Percentiles rank a stretch among this genome's conserved stretches.
phyloP scores from a whole-genome alignment of 1,140 invertebrate genomes.

The Tetramorium simillimum region DNA sequence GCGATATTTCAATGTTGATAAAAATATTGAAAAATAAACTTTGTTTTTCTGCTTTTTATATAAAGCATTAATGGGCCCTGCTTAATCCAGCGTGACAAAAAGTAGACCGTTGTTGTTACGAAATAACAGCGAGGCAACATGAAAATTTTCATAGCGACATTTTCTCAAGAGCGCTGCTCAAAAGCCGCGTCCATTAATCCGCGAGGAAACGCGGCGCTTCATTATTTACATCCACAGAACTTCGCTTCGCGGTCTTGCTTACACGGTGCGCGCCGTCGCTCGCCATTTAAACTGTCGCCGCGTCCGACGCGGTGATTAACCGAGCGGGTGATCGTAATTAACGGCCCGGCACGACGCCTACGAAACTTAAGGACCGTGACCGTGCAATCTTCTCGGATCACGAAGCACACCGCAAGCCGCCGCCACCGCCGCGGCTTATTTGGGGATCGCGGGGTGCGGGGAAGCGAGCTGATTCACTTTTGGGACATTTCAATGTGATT shows the following conservation, averaged over 20 bases:
- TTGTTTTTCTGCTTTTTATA: background rate
- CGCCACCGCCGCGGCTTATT: slow-evolving; percentile 52
- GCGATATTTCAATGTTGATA: background rate
- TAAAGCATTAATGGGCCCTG: background rate
- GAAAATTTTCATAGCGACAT: slow-evolving; percentile 38
- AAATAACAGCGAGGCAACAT: slow-evolving; percentile 8
- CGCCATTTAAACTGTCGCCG: slow-evolving; percentile 57
- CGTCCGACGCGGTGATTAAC: slow-evolving; percentile 65
- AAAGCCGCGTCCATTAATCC: slow-evolving; percentile 53
- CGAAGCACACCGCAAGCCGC: slow-evolving; percentile 56
- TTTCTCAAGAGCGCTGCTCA: slow-evolving; percentile 43
- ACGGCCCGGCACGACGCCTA: slow-evolving; percentile 65
- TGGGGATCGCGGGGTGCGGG: background rate
- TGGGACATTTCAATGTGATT: background rate
- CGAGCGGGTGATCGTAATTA: slow-evolving; percentile 74
- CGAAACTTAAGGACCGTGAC: slow-evolving; percentile 81
- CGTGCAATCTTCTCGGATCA: slow-evolving; percentile 69
- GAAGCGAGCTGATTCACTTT: slow-evolving; percentile 26
- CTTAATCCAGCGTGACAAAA: slow-evolving; percentile 17
- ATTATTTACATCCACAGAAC: slow-evolving; percentile 61
- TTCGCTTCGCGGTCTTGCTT: slow-evolving; percentile 59
- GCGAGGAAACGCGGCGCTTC: slow-evolving; percentile 50
- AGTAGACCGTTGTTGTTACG: slow-evolving; percentile 14
- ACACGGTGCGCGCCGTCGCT: slow-evolving; percentile 56
- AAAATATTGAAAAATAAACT: background rate